phyloP scores from a whole-genome alignment of 1,140 invertebrate species.

The Orius laevigatus region DNA sequence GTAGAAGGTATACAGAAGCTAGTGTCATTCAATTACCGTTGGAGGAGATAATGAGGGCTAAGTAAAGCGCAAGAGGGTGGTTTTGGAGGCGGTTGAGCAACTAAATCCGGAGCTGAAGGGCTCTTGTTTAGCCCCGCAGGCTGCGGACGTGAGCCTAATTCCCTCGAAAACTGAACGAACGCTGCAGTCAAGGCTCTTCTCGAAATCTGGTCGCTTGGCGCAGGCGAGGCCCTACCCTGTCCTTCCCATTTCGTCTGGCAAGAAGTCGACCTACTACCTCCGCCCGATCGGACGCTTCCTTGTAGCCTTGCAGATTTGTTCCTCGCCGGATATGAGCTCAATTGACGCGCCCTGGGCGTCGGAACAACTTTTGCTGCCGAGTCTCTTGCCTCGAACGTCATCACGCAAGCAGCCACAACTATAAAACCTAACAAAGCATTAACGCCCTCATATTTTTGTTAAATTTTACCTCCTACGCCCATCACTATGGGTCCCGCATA shows the following conservation, averaged over 20 bases:
- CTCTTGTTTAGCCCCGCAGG: conserved; percentile 28
- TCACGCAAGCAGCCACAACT: conserved; percentile 83
- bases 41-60: conserved; percentile 31
- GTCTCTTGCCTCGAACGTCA: conserved; percentile 82
- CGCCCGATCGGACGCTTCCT: conserved; percentile 6
- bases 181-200: conserved; percentile 47
- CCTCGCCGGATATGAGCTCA: conserved; percentile 32
- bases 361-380: conserved; percentile 72
- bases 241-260: conserved; percentile 10
- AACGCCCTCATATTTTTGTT: not conserved
- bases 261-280: conserved; percentile 2
- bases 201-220: conserved; percentile 15
- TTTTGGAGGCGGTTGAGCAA: conserved; percentile 6
- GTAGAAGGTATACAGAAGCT: conserved; percentile 20
- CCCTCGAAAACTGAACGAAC: conserved; percentile 48
- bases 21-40: conserved; percentile 3
- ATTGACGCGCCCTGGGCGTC: conserved; percentile 26
- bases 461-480: conserved; percentile 65
- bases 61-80: conserved; percentile 33
- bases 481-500: conserved; percentile 85
- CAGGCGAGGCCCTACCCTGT: conserved; percentile 7
- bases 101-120: conserved; percentile 36
- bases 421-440: conserved; percentile 53
- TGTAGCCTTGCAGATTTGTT: conserved; percentile 25
- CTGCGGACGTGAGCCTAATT: conserved; percentile 8